These are phyloP conservation scores for Mus pahari DNA, from an alignment of 2,113 vertebrate species.

Conservation along the genomic window DNA sequence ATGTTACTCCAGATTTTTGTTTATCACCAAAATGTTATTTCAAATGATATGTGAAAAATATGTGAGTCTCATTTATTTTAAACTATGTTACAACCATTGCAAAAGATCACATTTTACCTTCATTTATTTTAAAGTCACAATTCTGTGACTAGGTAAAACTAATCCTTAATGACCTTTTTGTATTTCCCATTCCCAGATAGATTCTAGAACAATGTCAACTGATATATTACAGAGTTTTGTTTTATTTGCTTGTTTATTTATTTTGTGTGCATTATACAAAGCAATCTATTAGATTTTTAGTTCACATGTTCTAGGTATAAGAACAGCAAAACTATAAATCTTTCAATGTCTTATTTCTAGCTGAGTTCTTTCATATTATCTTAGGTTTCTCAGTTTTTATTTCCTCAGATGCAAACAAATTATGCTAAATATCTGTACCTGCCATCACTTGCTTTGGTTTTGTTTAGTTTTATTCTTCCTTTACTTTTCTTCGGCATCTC, in stretches of 20 bases:
- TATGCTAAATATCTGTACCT: neutral
- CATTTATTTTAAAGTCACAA: conserved; percentile 10
- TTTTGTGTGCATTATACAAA: neutral
- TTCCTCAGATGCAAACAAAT: conserved; percentile 11
- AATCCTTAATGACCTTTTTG: neutral
- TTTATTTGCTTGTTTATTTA: neutral
- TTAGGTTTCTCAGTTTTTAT: conserved; percentile 21
- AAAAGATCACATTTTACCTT: neutral
- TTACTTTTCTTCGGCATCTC: neutral
- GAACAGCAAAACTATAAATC: neutral
- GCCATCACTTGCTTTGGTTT: neutral
- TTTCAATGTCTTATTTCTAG: neutral
- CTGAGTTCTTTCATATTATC: neutral
- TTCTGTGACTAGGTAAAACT: conserved; percentile 5
- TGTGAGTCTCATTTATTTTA: neutral
- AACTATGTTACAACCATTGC: neutral
- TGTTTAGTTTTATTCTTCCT: neutral
- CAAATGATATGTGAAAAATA: neutral
- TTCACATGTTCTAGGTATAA: neutral
- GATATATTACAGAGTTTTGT: neutral
- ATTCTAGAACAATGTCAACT: conserved; percentile 3
- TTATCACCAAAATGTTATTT: neutral
- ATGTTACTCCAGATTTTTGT: neutral
- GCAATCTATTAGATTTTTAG: neutral
- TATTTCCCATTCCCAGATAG: neutral